A percentile compares a stretch with the other conserved stretches of the same genome.
Conservation (phyloP, 2,797 vertebrate species). For the Poecilia velifera region DNA sequence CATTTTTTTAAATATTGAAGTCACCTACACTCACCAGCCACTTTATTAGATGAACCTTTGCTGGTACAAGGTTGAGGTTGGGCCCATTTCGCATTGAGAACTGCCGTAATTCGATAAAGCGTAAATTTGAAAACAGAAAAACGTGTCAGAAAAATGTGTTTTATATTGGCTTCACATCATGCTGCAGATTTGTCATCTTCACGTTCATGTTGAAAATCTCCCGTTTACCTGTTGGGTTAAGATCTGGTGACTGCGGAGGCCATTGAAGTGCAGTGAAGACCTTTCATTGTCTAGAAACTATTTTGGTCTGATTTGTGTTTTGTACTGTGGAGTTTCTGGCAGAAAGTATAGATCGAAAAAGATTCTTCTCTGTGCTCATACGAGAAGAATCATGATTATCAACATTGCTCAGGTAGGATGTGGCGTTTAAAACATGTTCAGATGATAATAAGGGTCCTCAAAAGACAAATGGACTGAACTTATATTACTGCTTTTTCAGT, state of each 20-base stretch:
- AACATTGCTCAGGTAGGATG: not conserved
- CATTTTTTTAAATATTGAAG: not conserved
- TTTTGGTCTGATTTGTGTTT: not conserved
- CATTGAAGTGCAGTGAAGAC: not conserved
- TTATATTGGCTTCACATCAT: not conserved
- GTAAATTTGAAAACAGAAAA: not conserved
- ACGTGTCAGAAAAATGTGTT: not conserved
- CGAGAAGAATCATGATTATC: not conserved
- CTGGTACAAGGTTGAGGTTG: not conserved
- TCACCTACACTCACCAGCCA: not conserved
- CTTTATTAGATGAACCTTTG: not conserved
- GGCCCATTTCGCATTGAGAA: not conserved
- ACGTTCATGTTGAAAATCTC: not conserved
- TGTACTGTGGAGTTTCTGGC: not conserved
- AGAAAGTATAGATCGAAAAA: not conserved
- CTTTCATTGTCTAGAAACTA: not conserved
- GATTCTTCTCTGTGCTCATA: not conserved
- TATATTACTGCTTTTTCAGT: too few relatives aligned
- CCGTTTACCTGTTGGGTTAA: not conserved
- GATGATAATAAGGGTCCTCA: not conserved
- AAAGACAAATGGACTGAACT: not conserved
- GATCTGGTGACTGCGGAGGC: not conserved
- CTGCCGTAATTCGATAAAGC: not conserved
- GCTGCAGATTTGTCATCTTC: not conserved
- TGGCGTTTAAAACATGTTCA: not conserved